Percentiles rank a stretch among this genome's conserved stretches.
These are phyloP conservation scores for Aphidoletes aphidimyza DNA, from an alignment of 2,888 invertebrate species.

Conservation along the genomic window DNA sequence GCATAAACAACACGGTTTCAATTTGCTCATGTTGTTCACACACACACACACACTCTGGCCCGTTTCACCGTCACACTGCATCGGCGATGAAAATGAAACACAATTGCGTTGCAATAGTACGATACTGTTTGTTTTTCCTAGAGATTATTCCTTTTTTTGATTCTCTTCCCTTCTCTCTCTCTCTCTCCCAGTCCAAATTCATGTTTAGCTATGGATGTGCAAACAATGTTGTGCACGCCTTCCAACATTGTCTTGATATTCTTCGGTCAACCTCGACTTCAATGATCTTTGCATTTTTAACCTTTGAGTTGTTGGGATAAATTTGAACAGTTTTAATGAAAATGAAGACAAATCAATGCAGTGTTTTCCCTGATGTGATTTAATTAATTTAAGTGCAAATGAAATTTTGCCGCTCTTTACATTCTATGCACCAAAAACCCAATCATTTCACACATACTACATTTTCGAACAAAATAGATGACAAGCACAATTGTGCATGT, in stretches of 20 bases:
- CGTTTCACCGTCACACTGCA: neutral
- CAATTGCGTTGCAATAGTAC: neutral
- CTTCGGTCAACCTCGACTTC: neutral
- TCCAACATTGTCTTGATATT: neutral
- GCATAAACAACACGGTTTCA: neutral
- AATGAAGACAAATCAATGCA: neutral
- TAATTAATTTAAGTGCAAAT: slow-evolving; percentile 39
- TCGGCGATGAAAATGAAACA: slow-evolving; percentile 35
- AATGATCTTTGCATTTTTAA: slow-evolving; percentile 32
- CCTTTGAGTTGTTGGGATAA: neutral
- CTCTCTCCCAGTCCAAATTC: neutral
- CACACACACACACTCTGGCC: too few relatives aligned
- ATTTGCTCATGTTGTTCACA: neutral
- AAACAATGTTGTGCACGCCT: neutral
- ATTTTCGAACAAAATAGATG: too few relatives aligned
- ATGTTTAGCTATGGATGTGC: too few relatives aligned
- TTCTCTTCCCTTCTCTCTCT: neutral
- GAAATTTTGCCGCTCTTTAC: too few relatives aligned
- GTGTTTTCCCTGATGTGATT: neutral
- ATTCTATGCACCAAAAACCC: too few relatives aligned
- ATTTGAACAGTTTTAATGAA: neutral
- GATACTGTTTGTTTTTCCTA: slow-evolving; percentile 5
- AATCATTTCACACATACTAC: too few relatives aligned
- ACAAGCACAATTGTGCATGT: neutral
- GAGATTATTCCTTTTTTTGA: neutral